Evolutionary conservation across 2,797 vertebrate genomes (phyloP).

Genomic region (Tokudaia muenninki): DNA sequence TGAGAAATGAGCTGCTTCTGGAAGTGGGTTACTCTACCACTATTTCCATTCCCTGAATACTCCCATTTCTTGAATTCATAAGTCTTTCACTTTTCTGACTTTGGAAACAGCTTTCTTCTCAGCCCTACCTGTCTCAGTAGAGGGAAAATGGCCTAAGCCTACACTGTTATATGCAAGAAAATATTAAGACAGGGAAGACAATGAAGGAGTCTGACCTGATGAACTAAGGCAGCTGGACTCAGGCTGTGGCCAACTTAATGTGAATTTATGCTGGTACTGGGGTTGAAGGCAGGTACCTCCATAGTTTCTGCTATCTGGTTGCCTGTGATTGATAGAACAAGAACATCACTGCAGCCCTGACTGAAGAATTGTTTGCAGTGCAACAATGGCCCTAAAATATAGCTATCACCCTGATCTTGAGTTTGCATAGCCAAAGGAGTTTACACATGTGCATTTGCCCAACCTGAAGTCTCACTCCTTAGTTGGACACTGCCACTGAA

Average conservation of each 20-base stretch:
- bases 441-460: too few relatives aligned
- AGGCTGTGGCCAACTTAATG: neutral
- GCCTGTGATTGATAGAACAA: neutral
- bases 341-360: neutral
- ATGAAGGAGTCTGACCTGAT: fast-evolving
- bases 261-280: neutral
- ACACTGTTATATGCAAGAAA: neutral
- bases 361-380: neutral
- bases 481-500: neutral
- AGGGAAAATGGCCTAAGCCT: neutral
- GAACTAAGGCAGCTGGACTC: neutral
- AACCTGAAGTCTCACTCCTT: neutral
- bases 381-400: neutral
- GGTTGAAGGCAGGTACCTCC: neutral
- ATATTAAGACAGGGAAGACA: neutral
- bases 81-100: too few relatives aligned
- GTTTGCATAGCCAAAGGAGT: too few relatives aligned
- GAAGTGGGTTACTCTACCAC: neutral
- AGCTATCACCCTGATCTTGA: neutral
- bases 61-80: neutral
- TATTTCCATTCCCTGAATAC: neutral
- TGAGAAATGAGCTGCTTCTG: neutral
- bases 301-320: neutral
- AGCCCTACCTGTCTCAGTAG: neutral
- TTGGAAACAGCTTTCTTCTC: neutral